Conservation (phyloP, 37 sponge, comb jelly and placozoan species). For the Mnemiopsis leidyi region DNA sequence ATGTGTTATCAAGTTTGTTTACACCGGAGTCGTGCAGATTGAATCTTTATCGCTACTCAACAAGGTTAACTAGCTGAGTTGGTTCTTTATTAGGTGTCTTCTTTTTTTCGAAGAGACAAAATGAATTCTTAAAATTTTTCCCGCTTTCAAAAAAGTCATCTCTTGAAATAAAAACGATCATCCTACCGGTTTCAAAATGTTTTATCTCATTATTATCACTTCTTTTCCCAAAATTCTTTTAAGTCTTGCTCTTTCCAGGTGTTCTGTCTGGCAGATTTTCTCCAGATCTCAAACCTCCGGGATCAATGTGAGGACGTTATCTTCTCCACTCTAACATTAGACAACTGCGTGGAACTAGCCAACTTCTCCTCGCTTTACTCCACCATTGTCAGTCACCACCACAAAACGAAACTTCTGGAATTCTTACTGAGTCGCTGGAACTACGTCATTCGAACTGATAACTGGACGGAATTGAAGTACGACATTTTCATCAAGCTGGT, state of each 20-base stretch:
- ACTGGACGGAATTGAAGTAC: constrained; percentile 2
- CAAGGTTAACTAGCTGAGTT: not conserved
- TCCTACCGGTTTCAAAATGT: no score
- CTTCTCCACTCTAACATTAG: not conserved
- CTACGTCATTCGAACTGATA: not conserved
- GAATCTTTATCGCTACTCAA: not conserved
- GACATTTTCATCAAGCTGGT: not conserved
- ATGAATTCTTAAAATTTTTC: not conserved
- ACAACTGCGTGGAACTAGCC: constrained; percentile 12
- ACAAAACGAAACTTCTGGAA: not conserved
- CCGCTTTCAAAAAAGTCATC: no score
- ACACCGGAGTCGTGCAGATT: not conserved
- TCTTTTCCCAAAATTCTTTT: no score
- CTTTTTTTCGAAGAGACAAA: not conserved
- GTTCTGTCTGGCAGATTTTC: constrained; percentile 14
- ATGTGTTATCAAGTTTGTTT: not conserved
- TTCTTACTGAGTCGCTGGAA: not conserved
- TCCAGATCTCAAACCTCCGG: not conserved
- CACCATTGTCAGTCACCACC: not conserved
- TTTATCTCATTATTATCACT: no score
- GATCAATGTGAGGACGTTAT: not conserved
- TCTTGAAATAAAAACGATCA: no score
- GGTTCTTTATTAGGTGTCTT: not conserved
- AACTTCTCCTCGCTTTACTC: not conserved
- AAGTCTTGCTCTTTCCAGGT: not conserved